Evolutionary conservation across 2,797 vertebrate species (phyloP).

Genomic region (Myotis daubentonii): DNA sequence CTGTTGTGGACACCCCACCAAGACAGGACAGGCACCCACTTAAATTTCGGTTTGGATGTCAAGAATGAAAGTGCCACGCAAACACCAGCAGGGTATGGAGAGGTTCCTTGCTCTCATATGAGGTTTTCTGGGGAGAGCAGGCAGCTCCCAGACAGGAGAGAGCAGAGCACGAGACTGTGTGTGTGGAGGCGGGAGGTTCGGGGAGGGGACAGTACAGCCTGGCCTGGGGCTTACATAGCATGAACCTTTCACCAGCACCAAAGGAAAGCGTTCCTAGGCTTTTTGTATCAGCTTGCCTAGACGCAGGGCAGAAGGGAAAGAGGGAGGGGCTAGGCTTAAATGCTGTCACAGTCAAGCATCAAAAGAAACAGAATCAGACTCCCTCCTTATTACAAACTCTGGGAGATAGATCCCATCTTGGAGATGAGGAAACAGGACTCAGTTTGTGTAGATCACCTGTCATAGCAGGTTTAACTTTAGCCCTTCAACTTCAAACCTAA

Average conservation of each 20-base stretch:
- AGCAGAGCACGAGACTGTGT: not conserved
- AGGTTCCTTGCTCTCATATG: not conserved
- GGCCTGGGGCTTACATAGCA: not conserved
- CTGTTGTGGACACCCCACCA: not conserved
- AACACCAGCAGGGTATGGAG: not conserved
- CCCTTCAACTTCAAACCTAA: not conserved
- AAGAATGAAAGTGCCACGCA: not conserved
- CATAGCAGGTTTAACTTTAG: not conserved
- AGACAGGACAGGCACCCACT: not conserved
- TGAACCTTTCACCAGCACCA: not conserved
- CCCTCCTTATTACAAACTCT: not conserved
- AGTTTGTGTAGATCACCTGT: not conserved
- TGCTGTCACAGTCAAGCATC: not conserved
- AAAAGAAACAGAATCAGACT: not conserved
- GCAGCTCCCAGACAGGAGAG: not conserved
- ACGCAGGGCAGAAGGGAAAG: too few species aligned
- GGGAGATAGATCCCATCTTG: not conserved
- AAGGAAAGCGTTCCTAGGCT: not conserved
- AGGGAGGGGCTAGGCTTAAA: not conserved
- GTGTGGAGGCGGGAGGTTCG: too few species aligned
- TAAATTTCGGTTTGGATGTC: not conserved
- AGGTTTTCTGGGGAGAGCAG: not conserved
- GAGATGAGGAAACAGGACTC: not conserved
- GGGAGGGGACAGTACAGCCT: rapidly evolving
- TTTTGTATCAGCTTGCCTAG: not conserved